A percentile compares a stretch with the other conserved stretches of the same genome.
Evolutionary conservation across 2,797 vertebrate genomes (phyloP).

Genomic region (Myotis vivesi): DNA sequence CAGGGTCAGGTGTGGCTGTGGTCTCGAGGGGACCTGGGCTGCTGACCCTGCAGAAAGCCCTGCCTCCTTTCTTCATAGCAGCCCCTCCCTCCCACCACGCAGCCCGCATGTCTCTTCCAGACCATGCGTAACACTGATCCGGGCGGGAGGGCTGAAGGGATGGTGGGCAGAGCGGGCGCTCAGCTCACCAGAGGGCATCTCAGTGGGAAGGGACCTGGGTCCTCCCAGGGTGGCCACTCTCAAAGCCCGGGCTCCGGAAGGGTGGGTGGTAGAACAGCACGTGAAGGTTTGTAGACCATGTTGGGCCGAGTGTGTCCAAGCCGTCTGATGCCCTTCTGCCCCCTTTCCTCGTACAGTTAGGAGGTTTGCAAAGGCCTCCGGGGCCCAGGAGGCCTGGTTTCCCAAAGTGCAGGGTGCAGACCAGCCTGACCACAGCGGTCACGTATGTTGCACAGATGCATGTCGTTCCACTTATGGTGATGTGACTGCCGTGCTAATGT

Average conservation of each 20-base stretch:
- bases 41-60: slow-evolving; percentile 71
- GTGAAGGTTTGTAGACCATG: rapidly evolving
- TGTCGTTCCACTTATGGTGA: rapidly evolving
- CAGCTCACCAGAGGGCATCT: not conserved
- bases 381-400: not conserved
- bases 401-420: rapidly evolving
- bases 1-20: slow-evolving; percentile 36
- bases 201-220: not conserved
- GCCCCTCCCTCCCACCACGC: rapidly evolving
- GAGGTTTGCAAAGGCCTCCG: not conserved
- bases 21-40: not conserved
- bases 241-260: rapidly evolving
- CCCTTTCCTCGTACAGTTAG: not conserved
- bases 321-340: rapidly evolving
- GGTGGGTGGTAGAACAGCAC: rapidly evolving
- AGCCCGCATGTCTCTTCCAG: rapidly evolving
- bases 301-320: rapidly evolving
- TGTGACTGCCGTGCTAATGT: rapidly evolving
- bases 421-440: rapidly evolving
- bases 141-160: rapidly evolving
- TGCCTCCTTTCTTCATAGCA: rapidly evolving
- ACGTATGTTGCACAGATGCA: rapidly evolving
- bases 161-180: not conserved
- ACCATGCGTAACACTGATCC: rapidly evolving
- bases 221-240: rapidly evolving